Conservation (phyloP, 2,113 vertebrate species). For the Toxotes jaculatrix region DNA sequence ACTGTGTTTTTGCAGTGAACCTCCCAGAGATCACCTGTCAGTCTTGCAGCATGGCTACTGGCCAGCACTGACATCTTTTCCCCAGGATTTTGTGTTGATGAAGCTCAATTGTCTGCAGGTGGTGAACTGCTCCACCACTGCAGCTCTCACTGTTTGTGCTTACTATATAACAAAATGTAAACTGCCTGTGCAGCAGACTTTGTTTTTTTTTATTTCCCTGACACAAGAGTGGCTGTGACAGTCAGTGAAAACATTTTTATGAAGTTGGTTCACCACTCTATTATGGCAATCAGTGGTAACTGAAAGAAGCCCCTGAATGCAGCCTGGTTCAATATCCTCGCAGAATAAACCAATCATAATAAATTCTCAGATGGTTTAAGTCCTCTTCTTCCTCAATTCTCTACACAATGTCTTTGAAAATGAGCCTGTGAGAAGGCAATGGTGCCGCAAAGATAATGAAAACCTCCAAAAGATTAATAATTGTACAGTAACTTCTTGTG, state of each 20-base stretch:
- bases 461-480: neutral
- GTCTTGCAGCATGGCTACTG: neutral
- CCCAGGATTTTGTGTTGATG: neutral
- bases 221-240: neutral
- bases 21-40: neutral
- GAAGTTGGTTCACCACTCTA: neutral
- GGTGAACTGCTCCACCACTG: neutral
- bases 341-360: neutral
- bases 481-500: neutral
- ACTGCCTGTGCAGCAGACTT: neutral
- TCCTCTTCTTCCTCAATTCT: neutral
- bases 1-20: neutral
- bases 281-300: neutral
- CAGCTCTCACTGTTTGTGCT: neutral
- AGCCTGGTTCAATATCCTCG: neutral
- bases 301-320: neutral
- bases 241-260: neutral
- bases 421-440: neutral
- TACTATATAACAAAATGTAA: neutral
- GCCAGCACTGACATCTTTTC: neutral
- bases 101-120: neutral
- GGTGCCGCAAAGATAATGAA: neutral
- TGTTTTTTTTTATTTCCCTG: neutral
- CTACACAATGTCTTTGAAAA: neutral
- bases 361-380: neutral